phyloP scores from a whole-genome alignment of 2,797 vertebrate genomes.

The Mormyrops boulengeri region DNA sequence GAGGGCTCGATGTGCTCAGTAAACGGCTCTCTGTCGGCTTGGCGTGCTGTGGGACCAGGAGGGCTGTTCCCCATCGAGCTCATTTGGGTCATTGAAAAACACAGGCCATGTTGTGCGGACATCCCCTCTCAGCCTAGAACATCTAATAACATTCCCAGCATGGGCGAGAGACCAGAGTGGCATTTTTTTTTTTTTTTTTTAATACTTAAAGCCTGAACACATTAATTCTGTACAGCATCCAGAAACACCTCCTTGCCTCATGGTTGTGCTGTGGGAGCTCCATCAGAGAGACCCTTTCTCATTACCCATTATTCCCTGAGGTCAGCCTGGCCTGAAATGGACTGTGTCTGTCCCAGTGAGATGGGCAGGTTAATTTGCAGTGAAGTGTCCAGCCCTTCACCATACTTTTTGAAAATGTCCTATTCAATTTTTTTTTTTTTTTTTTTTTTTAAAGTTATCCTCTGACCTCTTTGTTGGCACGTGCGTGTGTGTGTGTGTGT shows the following conservation, averaged over 20 bases:
- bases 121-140: neutral
- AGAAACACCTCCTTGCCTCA: neutral
- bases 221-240: constrained; percentile 1
- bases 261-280: neutral
- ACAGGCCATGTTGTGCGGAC: neutral
- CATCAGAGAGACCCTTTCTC: neutral
- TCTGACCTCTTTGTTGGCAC: neutral
- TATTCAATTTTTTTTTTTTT: neutral
- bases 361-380: neutral
- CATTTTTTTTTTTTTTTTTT: neutral
- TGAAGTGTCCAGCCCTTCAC: neutral
- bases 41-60: neutral
- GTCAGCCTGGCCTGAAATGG: neutral
- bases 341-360: neutral
- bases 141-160: constrained; percentile 19
- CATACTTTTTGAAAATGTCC: neutral
- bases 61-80: neutral
- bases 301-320: constrained; percentile 12
- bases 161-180: neutral
- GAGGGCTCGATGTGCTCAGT: neutral
- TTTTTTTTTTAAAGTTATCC: neutral
- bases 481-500: neutral
- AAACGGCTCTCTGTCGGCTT: neutral
- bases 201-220: neutral
- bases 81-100: neutral